These are phyloP conservation scores for Aplochiton taeniatus DNA, from an alignment of 2,797 vertebrate genomes.

Conservation along the genomic window DNA sequence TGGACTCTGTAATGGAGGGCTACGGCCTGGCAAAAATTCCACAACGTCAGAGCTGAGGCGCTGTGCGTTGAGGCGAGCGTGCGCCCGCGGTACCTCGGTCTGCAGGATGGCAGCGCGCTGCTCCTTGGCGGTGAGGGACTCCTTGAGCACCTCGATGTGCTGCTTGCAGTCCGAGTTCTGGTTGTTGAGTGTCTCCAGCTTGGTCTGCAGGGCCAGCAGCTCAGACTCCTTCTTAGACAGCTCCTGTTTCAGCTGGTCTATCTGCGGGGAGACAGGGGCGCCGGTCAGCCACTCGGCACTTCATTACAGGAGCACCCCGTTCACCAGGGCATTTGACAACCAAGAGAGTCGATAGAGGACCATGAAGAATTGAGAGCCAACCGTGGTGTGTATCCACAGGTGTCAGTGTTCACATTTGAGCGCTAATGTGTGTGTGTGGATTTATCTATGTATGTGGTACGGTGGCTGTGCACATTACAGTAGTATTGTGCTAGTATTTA, in stretches of 20 bases:
- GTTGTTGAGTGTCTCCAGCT: slow-evolving; percentile 98
- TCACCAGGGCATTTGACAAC: slow-evolving; percentile 1
- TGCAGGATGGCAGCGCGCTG: slow-evolving; percentile 99
- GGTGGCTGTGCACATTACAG: neutral
- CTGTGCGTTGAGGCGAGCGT: neutral
- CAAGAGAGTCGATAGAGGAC: no score
- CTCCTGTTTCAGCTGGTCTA: slow-evolving; percentile 98
- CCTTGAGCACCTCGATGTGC: slow-evolving; percentile 99
- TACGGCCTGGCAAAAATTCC: no score
- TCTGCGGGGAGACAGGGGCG: slow-evolving; percentile 70
- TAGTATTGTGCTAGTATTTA: no score
- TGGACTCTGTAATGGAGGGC: no score
- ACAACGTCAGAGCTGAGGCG: no score
- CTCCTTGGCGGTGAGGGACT: slow-evolving; percentile 99
- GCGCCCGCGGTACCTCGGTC: slow-evolving; percentile 85
- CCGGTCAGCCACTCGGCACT: neutral
- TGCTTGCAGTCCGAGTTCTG: slow-evolving; percentile 99
- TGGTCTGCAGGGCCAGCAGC: slow-evolving; percentile 98
- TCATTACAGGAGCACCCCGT: no score
- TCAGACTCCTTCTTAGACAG: slow-evolving; percentile 98
- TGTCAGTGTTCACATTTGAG: slow-evolving; percentile 1
- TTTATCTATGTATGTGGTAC: neutral
- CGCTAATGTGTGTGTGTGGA: neutral
- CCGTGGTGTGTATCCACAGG: neutral
- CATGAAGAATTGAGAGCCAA: no score